These are phyloP conservation scores for Pantherophis guttatus DNA, from an alignment of 2,113 vertebrate genomes.

Conservation along the genomic window DNA sequence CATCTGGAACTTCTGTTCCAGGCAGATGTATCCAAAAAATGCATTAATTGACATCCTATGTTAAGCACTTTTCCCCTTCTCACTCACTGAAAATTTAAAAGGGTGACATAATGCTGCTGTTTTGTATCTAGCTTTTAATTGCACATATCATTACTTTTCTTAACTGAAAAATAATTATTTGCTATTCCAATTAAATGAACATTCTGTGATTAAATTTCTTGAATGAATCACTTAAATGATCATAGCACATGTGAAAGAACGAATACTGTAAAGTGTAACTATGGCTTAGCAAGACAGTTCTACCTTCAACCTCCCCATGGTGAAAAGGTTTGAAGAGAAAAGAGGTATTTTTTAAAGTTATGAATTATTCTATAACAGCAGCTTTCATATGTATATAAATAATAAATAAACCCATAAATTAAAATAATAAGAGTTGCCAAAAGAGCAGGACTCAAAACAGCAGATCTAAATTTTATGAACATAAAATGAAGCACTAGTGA, in stretches of 20 bases:
- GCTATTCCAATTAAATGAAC: neutral
- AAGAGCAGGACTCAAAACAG: neutral
- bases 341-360: neutral
- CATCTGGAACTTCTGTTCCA: neutral
- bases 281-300: neutral
- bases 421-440: neutral
- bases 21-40: neutral
- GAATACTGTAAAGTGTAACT: neutral
- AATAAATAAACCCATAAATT: neutral
- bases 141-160: neutral
- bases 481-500: neutral
- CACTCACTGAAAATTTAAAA: neutral
- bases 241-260: neutral
- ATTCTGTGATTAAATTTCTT: neutral
- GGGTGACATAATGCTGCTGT: neutral
- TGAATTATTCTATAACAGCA: neutral
- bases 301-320: no score
- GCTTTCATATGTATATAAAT: neutral
- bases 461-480: neutral
- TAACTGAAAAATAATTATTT: neutral
- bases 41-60: neutral
- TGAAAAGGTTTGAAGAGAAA: neutral
- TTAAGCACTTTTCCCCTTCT: neutral
- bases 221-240: neutral
- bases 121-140: neutral